Evolutionary conservation across 2,113 vertebrate genomes (phyloP).

Genomic region (Pteruthius melanotis): DNA sequence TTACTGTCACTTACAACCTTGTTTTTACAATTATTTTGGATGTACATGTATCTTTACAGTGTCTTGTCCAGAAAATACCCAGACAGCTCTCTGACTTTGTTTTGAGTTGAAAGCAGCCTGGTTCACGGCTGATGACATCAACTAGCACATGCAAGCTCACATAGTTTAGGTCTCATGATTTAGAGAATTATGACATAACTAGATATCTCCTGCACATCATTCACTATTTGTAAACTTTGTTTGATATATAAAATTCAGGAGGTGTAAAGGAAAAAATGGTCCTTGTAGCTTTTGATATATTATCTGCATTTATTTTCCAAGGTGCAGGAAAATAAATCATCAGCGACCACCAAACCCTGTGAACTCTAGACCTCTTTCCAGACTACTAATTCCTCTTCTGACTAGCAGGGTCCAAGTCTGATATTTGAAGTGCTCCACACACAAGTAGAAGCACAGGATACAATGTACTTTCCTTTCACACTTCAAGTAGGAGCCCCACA

Average conservation of each 20-base stretch:
- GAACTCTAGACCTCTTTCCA: background rate
- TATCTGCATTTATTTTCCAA: background rate
- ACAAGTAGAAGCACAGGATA: background rate
- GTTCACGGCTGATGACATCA: background rate
- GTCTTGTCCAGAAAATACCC: background rate
- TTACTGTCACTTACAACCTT: background rate
- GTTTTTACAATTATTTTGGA: background rate
- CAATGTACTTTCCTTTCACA: background rate
- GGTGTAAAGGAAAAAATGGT: background rate
- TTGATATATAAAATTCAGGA: background rate
- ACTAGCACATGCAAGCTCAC: background rate
- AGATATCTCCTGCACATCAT: background rate
- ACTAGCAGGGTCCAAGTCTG: rapidly evolving
- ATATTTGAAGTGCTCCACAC: background rate
- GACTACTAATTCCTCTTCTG: background rate
- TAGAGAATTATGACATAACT: background rate
- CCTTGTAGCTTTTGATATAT: background rate
- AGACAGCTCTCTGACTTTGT: background rate
- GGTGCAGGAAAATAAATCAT: too few species aligned
- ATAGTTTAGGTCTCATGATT: background rate
- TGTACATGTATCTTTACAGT: background rate
- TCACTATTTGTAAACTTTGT: background rate
- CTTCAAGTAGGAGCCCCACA: background rate
- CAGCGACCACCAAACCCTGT: too few species aligned
- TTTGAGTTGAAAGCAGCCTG: background rate